Evolutionary conservation across 92 coral and sea anemone species (phyloP).

Genomic region (Siderastrea radians): DNA sequence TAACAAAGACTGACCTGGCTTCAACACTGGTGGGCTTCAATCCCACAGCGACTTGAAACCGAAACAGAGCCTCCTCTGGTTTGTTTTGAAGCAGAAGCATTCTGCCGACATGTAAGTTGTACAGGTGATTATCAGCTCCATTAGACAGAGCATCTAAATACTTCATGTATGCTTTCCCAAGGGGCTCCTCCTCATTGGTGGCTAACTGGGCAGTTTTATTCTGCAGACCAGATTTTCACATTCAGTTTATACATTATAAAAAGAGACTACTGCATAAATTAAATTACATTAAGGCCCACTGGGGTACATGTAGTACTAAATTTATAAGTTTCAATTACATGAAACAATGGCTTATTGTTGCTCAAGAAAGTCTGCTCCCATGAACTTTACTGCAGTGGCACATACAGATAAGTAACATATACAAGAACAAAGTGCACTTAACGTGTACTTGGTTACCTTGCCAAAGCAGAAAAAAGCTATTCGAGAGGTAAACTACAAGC

Average conservation of each 20-base stretch:
- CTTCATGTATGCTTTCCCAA: slow-evolving; percentile 95
- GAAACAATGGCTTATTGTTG: no score
- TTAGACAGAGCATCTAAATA: slow-evolving; percentile 89
- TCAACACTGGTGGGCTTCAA: slow-evolving; percentile 89
- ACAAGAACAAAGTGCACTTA: no score
- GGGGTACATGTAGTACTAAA: no score
- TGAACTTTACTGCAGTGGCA: no score
- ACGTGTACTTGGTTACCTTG: no score
- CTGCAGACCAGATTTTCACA: background rate
- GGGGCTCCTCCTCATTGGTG: slow-evolving; percentile 83
- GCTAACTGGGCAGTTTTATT: slow-evolving; percentile 87
- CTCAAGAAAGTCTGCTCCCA: no score
- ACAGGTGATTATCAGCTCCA: slow-evolving; percentile 83
- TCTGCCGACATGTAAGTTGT: slow-evolving; percentile 94
- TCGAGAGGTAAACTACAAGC: no score
- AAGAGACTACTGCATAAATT: no score
- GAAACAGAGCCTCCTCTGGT: slow-evolving; percentile 85
- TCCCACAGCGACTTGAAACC: slow-evolving; percentile 87
- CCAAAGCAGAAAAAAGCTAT: no score
- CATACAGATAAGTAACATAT: no score
- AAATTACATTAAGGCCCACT: no score
- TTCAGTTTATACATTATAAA: background rate
- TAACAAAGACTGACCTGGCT: slow-evolving; percentile 70
- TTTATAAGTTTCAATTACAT: no score
- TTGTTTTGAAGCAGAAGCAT: slow-evolving; percentile 89